A percentile compares a stretch with the other conserved stretches of the same genome.
Conservation (phyloP, 2,888 invertebrate genomes). For the Acanthosoma haemorrhoidale region DNA sequence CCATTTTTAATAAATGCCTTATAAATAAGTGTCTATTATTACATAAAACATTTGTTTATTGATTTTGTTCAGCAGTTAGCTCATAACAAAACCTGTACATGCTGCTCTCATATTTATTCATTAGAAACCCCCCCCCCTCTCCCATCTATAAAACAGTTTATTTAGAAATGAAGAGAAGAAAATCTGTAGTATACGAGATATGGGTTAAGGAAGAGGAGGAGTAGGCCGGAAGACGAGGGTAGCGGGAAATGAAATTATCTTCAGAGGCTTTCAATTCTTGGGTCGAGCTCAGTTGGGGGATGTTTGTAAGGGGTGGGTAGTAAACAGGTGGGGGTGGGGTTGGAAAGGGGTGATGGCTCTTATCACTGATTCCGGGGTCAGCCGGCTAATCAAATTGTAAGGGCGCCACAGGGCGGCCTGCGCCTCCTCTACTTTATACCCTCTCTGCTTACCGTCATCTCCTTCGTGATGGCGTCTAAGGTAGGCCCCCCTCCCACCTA, state of each 20-base stretch:
- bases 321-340: background rate
- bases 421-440: background rate
- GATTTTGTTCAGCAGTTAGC: no score
- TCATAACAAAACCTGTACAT: no score
- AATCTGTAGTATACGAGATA: no score
- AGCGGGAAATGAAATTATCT: background rate
- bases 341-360: background rate
- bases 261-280: background rate
- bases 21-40: no score
- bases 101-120: no score
- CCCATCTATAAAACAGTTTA: no score
- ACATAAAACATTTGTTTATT: no score
- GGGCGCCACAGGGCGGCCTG: background rate
- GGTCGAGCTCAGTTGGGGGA: background rate
- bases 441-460: background rate
- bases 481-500: background rate
- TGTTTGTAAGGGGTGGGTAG: background rate
- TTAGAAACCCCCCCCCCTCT: no score
- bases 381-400: background rate
- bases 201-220: no score
- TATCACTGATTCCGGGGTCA: constrained; percentile 11
- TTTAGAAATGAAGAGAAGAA: no score
- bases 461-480: background rate
- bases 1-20: no score
- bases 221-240: background rate